Base-by-base conservation (phyloP, 2,888 invertebrate species). In the Pseudoips prasinana region DNA sequence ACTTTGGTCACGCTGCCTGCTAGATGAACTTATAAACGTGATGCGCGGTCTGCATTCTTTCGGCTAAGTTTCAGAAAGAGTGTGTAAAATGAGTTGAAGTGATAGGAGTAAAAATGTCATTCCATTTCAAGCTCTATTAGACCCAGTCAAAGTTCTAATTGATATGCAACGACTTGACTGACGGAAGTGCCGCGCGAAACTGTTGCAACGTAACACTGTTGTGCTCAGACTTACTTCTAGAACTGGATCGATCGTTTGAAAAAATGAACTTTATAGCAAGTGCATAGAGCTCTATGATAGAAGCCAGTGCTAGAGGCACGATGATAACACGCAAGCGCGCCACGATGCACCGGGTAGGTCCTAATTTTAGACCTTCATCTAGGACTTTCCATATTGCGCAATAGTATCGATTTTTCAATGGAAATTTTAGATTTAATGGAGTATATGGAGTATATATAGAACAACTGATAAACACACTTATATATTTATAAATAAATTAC, bases 301-400 rank as follows among this genome's bases (percentile, higher is more conserved):
- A 39, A 29, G 26, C 22, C 3, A 5, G 2, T 14, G 14, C 2
- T 20, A 20, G 20, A 20, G 7, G 20, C 20, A 20, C 6, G 22
- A 8, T 9, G 5, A 5, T 1, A 45, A 6, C 18, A 28, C 46
- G 45, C 45, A 46, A 5, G 39, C 39, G 39, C 32, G 33, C n/a
- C 20, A n/a, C n/a, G n/a, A 5, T 20, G 9, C 14, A n/a, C 2
- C 1, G 6, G 7, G n/a, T 11, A 6, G 20, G 5, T 9, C 23
- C 11, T 26, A 20, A n/a, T 20, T 44, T 52, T 46, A 52, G 33
- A 50, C 14, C 29, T 31, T 4, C 27, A 29, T 33, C 34, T 37
- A 38, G 31, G 20, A 25, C 22, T 10, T 33, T 20, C 10, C 8
- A 20, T 20, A 20, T 20, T 5, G 20, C 20, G 3, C 2, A 20